Base-by-base conservation (phyloP, 1,140 invertebrate genomes). In the Lordiphosa collinella region DNA sequence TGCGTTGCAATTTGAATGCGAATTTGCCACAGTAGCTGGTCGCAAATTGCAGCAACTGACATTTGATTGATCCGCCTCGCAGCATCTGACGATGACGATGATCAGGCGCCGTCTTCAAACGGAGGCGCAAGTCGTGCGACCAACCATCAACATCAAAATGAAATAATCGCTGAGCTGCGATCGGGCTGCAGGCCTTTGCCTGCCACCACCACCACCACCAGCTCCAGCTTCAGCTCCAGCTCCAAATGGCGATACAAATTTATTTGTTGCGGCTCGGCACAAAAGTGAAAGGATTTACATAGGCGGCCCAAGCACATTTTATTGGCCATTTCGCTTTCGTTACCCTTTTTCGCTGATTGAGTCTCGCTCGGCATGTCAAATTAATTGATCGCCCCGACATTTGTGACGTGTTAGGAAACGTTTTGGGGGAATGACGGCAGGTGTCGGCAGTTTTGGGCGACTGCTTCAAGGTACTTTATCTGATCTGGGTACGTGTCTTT, bases 271-370 rank as follows among this genome's bases (percentile, higher is more conserved):
- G 53, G 53, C 34, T 32, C 34, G 44, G 34, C 12, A 54, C 40
- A 54, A 80, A 79, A 79, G 74, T 79, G 74, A 79, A 79, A 79
- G 74, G 75, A 79, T 80, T 78, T 25, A 25, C 22, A 25, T 25
- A 7, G 22, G 18, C 18, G 18, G 18, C 18, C 18, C 18, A 18
- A 18, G 4, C 49, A 18, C 18, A 29, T 57, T 72, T 63, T 55
- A 71, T 76, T 64, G 56, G 53, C 22, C 51, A 32, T 34, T 54
- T 25, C 22, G 55, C 55, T 57, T 70, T 61, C 61, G 61, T 51
- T 75, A 71, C 72, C 72, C 65, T 76, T 76, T 64, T 35, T 25
- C 22, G 22, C 48, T 22, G 13, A 36, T 35, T 32, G 38, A 44
- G 50, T 31, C 43, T 47, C 37, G 52, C 64, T 79, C 18, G 69